Base-by-base conservation (phyloP, 1,140 invertebrate species). In the Platyura marginata region DNA sequence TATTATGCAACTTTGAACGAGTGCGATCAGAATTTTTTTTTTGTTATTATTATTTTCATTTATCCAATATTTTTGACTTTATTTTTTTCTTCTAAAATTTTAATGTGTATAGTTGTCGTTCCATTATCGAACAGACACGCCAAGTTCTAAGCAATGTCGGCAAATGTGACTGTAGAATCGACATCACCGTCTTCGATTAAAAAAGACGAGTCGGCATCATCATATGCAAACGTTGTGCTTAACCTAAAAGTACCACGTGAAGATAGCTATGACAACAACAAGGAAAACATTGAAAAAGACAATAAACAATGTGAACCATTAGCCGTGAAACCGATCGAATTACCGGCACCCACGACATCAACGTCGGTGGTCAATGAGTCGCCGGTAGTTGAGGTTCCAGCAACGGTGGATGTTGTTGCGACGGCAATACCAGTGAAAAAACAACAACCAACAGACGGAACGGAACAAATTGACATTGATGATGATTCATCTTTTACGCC, bases 401-500 rank as follows among this genome's bases (percentile, higher is more conserved):
- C 34, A 36, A 6, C 34, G 34, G 34, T 9, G 10, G 9, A 36
- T 6, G 9, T 16, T 36, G 34, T 9, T 18, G 34, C 9, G 15
- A 29, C 6, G 9, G 34, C 15, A 36, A n/a, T n/a, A n/a, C n/a
- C n/a, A n/a, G n/a, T n/a, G n/a, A n/a, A n/a, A n/a, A n/a, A n/a
- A n/a, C n/a, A n/a, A n/a, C n/a, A n/a, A n/a, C n/a, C n/a, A n/a
- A n/a, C 13, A 6, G 13, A 29, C 6, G 6, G 25, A 13, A 29
- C 25, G 6, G n/a, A n/a, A n/a, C n/a, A n/a, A 11, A 37, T 37
- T 11, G 58, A 61, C 50, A 25, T 58, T 41, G 67, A 67, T 47
- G 66, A 68, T 42, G 66, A 62, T 53, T 59, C 49, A 45, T 59
- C 59, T 39, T 69, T 69, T 55, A 63, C 65, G 41, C 65, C 62